phyloP scores from a whole-genome alignment of 2,888 invertebrate genomes.

The Campoletis raptor region DNA sequence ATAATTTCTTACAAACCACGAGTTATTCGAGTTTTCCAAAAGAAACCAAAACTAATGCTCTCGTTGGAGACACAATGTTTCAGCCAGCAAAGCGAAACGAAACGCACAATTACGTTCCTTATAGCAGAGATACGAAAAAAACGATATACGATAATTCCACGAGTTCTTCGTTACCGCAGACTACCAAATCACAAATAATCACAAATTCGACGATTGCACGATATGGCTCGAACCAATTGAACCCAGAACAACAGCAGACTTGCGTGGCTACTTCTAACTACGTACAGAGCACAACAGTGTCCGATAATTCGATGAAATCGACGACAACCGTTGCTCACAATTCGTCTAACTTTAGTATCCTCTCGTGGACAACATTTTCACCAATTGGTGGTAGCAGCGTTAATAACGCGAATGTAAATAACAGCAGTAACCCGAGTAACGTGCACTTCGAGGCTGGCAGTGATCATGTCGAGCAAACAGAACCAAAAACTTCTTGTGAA shows the following conservation, averaged over 20 bases:
- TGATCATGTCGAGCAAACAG: constrained; percentile 72
- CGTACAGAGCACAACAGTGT: constrained; percentile 75
- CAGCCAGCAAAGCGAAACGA: constrained; percentile 75
- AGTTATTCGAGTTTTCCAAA: constrained; percentile 60
- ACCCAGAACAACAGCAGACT: constrained; percentile 46
- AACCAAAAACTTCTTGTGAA: constrained; percentile 80
- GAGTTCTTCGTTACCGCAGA: constrained; percentile 65
- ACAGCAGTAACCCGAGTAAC: constrained; percentile 71
- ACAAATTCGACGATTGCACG: constrained; percentile 68
- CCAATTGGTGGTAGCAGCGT: constrained; percentile 74
- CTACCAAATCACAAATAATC: constrained; percentile 67
- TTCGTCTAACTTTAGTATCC: constrained; percentile 83
- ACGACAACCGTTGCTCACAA: constrained; percentile 82
- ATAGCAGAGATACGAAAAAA: constrained; percentile 76
- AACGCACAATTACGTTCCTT: constrained; percentile 74
- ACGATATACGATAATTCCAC: constrained; percentile 59
- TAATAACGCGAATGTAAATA: constrained; percentile 50
- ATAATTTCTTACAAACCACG: constrained; percentile 34
- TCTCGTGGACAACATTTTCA: constrained; percentile 84
- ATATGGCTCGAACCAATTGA: constrained; percentile 63
- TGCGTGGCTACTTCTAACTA: constrained; percentile 79
- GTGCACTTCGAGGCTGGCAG: constrained; percentile 75
- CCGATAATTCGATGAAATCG: constrained; percentile 76
- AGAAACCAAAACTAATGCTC: constrained; percentile 49
- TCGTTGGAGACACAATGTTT: constrained; percentile 71